Base-by-base conservation (phyloP, 1,140 invertebrate genomes). In the Medauroidea extradentata region DNA sequence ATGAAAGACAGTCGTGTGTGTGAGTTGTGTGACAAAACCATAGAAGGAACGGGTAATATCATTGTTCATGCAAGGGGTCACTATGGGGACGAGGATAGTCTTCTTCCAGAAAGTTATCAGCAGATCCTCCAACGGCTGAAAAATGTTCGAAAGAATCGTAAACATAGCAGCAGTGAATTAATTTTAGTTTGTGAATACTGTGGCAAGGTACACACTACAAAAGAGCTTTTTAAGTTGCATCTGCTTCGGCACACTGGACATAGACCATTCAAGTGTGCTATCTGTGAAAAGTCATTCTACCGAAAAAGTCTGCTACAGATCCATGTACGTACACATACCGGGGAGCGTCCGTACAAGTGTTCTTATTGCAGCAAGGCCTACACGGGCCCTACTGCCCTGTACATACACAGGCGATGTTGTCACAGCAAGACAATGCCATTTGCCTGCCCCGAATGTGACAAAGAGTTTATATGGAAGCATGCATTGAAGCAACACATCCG, bases 221-320 rank as follows among this genome's bases (percentile, higher is more conserved):
- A 46, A 2, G 18, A 5, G 19, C 88, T 87, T 0, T 73, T 92
- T 1, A 89, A 89, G 72, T 73, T 90, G 9, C 89, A 92, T 68
- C 85, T 86, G 1, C 76, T 88, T 23, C 79, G 88, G 11, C 88
- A 90, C 63, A 89, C 87, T 1, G 88, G 91, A 0, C 90, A 93
- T 67, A 87, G 91, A 64, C 91, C 92, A 0, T 93, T 92, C 71
- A 79, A 79, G 8, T 91, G 89, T 70, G 77, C 81, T 5, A 73
- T 87, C 41, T 91, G 89, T 68, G 73, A 78, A 5, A 55, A 43
- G 14, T n/a, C 53, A 9, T 55, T 55, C 23, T 55, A 55, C 23
- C 34, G 25, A 3, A 41, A 41, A 5, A 21, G 39, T 21, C 42
- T 44, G 41, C 38, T 55, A 9, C 11, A 41, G 18, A 43, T 60